These are phyloP conservation scores for Dicentrarchus labrax DNA, from an alignment of 2,113 vertebrate genomes.

Conservation along the genomic window DNA sequence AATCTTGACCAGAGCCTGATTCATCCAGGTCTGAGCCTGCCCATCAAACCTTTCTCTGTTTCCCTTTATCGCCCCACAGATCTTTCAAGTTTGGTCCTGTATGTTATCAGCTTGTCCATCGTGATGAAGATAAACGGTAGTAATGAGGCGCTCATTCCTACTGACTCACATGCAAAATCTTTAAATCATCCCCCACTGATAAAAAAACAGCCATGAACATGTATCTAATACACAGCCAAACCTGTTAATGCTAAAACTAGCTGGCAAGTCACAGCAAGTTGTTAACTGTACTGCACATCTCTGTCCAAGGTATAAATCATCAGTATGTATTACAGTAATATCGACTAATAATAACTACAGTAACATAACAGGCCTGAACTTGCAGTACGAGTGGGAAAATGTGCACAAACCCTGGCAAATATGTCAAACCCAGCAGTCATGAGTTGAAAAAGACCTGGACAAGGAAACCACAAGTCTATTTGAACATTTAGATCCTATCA, in stretches of 20 bases:
- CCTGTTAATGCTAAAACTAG: neutral
- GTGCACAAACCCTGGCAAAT: neutral
- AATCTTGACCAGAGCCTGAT: neutral
- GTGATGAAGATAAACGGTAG: too few relatives aligned
- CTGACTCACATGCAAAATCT: neutral
- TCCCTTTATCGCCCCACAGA: too few relatives aligned
- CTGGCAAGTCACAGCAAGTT: neutral
- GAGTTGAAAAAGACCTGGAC: too few relatives aligned
- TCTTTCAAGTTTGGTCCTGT: too few relatives aligned
- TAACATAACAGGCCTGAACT: neutral
- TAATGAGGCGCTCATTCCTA: neutral
- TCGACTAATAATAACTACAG: too few relatives aligned
- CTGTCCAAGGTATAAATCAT: neutral
- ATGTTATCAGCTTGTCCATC: too few relatives aligned
- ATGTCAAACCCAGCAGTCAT: neutral
- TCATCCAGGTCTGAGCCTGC: neutral
- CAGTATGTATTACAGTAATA: neutral
- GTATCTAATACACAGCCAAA: neutral
- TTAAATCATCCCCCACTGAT: neutral
- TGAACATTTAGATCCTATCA: neutral
- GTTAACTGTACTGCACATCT: too few relatives aligned
- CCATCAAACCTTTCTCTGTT: too few relatives aligned
- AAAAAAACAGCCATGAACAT: neutral
- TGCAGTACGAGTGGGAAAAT: neutral
- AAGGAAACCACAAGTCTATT: neutral